Conservation (phyloP, 1,140 invertebrate species). For the Eubasilissa regina region DNA sequence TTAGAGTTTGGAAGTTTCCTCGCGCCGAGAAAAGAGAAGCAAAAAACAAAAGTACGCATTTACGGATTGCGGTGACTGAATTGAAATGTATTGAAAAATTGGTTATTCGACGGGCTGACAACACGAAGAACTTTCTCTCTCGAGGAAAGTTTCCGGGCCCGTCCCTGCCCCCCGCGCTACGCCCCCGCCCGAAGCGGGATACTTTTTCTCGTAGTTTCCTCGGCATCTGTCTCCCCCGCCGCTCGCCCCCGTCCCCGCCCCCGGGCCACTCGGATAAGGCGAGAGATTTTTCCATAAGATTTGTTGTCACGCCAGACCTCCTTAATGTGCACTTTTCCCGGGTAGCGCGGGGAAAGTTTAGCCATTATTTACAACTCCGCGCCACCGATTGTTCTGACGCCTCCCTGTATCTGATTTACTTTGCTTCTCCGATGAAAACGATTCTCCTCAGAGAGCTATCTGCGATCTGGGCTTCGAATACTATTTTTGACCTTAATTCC, state of each 20-base stretch:
- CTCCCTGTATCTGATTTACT: constrained; percentile 49
- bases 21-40: constrained; percentile 1
- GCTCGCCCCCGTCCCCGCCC: neutral
- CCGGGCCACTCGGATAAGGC: constrained; percentile 6
- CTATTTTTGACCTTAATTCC: too few species aligned
- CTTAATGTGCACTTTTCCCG: constrained; percentile 73
- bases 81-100: constrained; percentile 42
- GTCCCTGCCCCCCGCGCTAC: neutral
- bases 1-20: constrained; percentile 14
- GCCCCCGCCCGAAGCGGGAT: neutral
- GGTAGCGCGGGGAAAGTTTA: constrained; percentile 66
- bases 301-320: constrained; percentile 74
- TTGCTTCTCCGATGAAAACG: constrained; percentile 1
- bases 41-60: constrained; percentile 17
- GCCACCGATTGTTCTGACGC: constrained; percentile 43
- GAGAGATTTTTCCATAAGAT: constrained; percentile 71
- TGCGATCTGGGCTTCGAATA: constrained; percentile 15
- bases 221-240: neutral
- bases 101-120: constrained; percentile 40
- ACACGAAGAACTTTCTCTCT: constrained; percentile 29
- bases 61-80: constrained; percentile 33
- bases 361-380: constrained; percentile 62
- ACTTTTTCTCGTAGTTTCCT: neutral
- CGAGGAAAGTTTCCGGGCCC: constrained; percentile 20
- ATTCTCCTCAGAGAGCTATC: constrained; percentile 24